Conservation (phyloP, 2,797 vertebrate genomes). For the Gallinago nigripennis region DNA sequence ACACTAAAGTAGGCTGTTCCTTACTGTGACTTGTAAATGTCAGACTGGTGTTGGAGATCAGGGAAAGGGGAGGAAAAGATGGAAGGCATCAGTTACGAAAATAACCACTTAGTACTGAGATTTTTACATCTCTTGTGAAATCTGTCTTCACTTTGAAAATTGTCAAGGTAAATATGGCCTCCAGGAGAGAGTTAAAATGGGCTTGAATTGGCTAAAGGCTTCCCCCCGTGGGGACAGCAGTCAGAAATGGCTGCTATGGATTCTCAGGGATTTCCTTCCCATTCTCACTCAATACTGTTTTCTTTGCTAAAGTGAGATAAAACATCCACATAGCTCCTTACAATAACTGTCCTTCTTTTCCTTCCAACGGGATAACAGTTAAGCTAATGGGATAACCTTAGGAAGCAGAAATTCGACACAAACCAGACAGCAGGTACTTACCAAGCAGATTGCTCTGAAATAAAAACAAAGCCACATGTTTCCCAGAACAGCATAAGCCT, state of each 20-base stretch:
- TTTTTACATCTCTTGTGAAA: background rate
- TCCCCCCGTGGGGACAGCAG: background rate
- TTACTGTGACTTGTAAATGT: background rate
- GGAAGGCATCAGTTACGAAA: background rate
- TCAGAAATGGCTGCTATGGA: background rate
- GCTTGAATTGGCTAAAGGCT: background rate
- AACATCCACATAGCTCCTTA: background rate
- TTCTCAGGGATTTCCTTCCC: background rate
- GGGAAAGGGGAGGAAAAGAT: background rate
- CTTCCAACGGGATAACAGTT: constrained; percentile 6
- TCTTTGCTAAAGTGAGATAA: background rate
- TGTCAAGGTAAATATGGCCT: background rate
- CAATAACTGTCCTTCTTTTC: background rate
- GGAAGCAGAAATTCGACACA: background rate
- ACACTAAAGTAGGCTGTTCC: background rate
- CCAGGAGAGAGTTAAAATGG: background rate
- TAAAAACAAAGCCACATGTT: background rate
- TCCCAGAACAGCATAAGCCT: background rate
- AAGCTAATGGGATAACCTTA: constrained; percentile 37
- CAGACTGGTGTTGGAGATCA: background rate
- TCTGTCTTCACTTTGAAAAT: background rate
- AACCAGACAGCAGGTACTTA: background rate
- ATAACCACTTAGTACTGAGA: background rate
- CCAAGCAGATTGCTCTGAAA: constrained; percentile 7
- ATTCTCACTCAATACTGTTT: background rate